Base-by-base conservation (phyloP, 1,140 invertebrate species). In the Ladona fulva region DNA sequence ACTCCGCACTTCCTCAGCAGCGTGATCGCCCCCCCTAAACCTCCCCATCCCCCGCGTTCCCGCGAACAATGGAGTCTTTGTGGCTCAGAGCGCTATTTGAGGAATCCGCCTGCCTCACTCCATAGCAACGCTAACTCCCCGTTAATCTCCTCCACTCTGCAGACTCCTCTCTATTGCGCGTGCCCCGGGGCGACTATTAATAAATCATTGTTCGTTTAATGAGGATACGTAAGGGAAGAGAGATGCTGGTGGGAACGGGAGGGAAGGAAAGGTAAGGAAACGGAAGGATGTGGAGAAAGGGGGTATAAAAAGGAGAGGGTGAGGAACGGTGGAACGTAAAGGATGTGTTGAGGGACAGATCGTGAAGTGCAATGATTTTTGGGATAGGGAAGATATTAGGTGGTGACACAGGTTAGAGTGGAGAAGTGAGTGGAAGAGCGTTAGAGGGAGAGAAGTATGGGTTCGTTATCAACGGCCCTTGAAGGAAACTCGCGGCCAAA, bases 71-170 rank as follows among this genome's bases (percentile, higher is more conserved):
- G 52, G 52, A 66, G 16, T 22, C 52, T 66, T 66, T 66, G 52
- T 66, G 14, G 52, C 52, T 66, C 52, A 22, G 12, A 19, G 52
- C n/a, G 52, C 16, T 16, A 66, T 66, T 66, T 22, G 14, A 22
- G 52, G 52, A 66, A 66, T 66, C n/a, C n/a, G n/a, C n/a, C 52
- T 66, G 52, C 52, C 52, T 66, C 52, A 19, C 52, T 66, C 52
- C 52, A 22, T 66, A 12, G 52, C 52, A 19, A 66, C 52, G 52
- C 52, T 66, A 16, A 66, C 16, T 66, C 52, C 52, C 52, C n/a
- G n/a, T 66, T 22, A 19, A 22, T 22, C 52, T 66, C 52, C n/a
- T 66, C n/a, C 52, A 19, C 52, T 66, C 52, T 12, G 14, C 52
- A 22, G 14, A 6, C 52, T 22, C 5, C 52, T 22, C 52, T 16